Evolutionary conservation across 2,113 vertebrate genomes (phyloP).

Genomic region (Chiloscyllium plagiosum): DNA sequence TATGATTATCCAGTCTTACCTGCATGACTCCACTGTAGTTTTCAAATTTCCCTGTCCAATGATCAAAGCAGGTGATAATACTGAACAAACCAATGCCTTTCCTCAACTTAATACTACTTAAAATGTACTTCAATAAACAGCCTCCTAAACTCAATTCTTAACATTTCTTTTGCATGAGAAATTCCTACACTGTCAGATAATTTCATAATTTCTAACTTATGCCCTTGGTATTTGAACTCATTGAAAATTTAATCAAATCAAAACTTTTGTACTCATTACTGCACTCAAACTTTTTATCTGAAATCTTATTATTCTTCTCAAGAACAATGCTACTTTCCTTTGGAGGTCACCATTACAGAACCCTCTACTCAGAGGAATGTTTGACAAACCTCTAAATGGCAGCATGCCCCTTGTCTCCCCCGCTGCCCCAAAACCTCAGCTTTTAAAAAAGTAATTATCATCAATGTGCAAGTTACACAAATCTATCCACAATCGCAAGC

Average conservation of each 20-base stretch:
- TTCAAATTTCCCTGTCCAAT: background rate
- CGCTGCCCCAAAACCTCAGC: background rate
- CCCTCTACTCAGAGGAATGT: background rate
- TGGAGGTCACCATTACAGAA: background rate
- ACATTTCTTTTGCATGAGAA: background rate
- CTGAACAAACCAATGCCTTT: background rate
- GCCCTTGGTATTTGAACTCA: background rate
- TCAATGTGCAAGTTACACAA: background rate
- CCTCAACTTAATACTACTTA: background rate
- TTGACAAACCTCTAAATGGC: background rate
- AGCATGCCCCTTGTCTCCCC: background rate
- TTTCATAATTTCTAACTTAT: background rate
- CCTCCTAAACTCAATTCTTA: background rate
- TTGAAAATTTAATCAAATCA: background rate
- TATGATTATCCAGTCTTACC: background rate
- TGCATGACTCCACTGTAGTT: background rate
- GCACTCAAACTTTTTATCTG: background rate
- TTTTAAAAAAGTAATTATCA: background rate
- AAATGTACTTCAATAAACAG: background rate
- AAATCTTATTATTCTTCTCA: background rate
- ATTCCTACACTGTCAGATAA: background rate
- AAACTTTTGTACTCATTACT: background rate
- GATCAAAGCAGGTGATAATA: background rate
- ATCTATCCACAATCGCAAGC: background rate
- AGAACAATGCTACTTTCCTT: background rate